These are phyloP conservation scores for Mus caroli DNA, from an alignment of 2,797 vertebrate genomes.

Conservation along the genomic window DNA sequence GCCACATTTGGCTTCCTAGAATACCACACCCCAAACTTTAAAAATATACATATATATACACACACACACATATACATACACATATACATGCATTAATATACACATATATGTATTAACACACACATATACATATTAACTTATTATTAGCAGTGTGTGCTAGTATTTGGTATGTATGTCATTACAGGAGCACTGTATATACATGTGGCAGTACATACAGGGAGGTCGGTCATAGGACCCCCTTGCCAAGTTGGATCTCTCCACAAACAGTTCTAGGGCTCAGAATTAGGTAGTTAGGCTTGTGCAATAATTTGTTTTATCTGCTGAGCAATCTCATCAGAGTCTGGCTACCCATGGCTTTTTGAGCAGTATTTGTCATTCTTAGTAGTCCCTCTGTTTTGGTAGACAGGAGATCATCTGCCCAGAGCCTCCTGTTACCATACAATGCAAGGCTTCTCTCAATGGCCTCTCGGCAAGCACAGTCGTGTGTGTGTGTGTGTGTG, in stretches of 20 bases:
- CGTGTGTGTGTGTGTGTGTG: fast-evolving
- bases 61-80: background rate
- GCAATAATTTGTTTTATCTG: background rate
- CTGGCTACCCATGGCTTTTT: background rate
- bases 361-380: background rate
- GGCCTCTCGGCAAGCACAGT: background rate
- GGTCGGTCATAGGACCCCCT: background rate
- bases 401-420: background rate
- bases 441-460: background rate
- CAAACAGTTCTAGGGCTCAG: background rate
- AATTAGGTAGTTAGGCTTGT: background rate
- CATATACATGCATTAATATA: background rate
- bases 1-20: background rate
- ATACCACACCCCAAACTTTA: background rate
- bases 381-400: background rate
- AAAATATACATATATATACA: background rate
- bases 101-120: background rate
- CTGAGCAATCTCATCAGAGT: background rate
- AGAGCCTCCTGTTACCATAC: background rate
- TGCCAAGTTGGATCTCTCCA: background rate
- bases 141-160: background rate
- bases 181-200: background rate
- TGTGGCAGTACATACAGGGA: background rate
- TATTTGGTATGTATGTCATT: background rate
- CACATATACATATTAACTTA: background rate